A percentile compares a stretch with the other conserved stretches of the same genome.
Conservation (phyloP, 2,797 vertebrate genomes). For the Numenius phaeopus region DNA sequence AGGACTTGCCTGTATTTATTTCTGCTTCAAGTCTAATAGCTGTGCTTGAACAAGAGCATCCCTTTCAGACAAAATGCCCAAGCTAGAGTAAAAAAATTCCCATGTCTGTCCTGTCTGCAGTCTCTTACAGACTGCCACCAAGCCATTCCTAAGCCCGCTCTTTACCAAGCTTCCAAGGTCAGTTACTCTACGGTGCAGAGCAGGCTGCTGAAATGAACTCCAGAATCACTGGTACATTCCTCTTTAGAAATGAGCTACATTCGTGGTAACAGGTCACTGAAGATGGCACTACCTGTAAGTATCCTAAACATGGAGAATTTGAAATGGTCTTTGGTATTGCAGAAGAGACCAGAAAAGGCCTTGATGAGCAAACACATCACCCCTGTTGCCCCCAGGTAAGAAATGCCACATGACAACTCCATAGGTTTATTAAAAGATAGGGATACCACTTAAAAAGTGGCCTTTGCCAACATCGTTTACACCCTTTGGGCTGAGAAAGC, state of each 20-base stretch:
- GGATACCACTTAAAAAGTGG: neutral
- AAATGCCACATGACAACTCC: neutral
- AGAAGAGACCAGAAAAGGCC: neutral
- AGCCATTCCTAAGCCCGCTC: neutral
- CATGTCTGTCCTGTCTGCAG: neutral
- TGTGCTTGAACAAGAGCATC: neutral
- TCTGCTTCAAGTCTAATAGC: constrained; percentile 25
- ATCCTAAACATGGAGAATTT: neutral
- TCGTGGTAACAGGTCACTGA: neutral
- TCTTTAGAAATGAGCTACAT: neutral
- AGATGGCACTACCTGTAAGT: neutral
- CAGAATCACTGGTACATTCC: neutral
- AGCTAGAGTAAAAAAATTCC: neutral
- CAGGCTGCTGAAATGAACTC: neutral
- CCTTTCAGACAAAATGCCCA: neutral
- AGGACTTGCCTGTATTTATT: constrained; percentile 39
- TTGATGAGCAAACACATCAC: neutral
- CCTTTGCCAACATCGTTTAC: neutral
- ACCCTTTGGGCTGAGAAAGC: neutral
- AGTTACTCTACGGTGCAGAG: neutral
- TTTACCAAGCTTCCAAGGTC: neutral
- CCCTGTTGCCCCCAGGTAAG: neutral
- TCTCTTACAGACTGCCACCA: neutral
- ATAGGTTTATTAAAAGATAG: neutral
- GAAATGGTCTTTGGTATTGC: neutral